Evolutionary conservation across 2,797 vertebrate genomes (phyloP), one percentile per base, ranked within the genome.

Genomic region (Corythornis leucogaster): DNA sequence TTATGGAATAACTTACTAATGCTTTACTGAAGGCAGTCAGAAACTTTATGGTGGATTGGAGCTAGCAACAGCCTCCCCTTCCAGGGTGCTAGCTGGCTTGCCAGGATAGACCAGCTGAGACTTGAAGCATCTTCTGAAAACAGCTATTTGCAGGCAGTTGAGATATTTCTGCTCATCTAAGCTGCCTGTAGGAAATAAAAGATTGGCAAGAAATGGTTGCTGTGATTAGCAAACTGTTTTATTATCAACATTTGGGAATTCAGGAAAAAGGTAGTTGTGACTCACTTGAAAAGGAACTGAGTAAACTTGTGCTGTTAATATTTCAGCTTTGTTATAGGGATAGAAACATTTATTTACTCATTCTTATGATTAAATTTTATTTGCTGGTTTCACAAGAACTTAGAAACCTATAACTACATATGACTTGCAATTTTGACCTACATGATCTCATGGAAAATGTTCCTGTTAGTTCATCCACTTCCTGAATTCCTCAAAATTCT

Each of bases 251-350:
- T 63, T 89, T 59, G 74, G 57, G 42, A 78, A 46, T 76, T 85
- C 85, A 80, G 82, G 93, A 45, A 46, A 20, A 87, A 78, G 76
- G 84, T 74, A 68, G 22, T 48, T 43, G 69, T 94, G 94, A 94
- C 18, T 94, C 87, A 87, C 50, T 78, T 28, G 24, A n/a, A 57
- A 76, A 89, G 82, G 63, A 94, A 51, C 82, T 70, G 63, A 73
- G 66, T 57, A 59, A 88, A 73, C 17, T 68, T 28, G 3, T 3
- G n/a, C 69, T 83, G 90, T 25, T 4, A 50, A 64, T 85, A 87
- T 42, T 53, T 74, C 68, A 59, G 73, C 73, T 89, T 89, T 93
- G 30, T 89, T 87, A 33, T 26, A 9, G 62, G 35, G 58, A 61
- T 69, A 91, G 82, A 50, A 87, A 59, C 54, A 24, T 73, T 55